A percentile compares a stretch with the other conserved stretches of the same genome.
These are phyloP conservation scores for Drosophila bocki DNA, from an alignment of 1,140 invertebrate species.

Conservation along the genomic window DNA sequence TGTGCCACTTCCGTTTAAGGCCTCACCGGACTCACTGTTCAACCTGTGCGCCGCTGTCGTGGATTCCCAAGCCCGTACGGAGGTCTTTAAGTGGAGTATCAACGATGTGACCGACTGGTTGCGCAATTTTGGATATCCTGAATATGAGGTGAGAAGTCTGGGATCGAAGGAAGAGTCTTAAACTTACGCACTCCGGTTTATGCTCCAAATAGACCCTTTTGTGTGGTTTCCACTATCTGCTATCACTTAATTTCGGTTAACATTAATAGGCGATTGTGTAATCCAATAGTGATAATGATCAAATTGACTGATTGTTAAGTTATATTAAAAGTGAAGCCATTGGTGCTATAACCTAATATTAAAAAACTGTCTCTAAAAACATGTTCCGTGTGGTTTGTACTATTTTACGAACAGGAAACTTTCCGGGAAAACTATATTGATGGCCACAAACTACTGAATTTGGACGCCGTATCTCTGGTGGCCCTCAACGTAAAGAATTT, in stretches of 20 bases:
- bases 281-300: background rate
- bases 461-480: slow-evolving; percentile 71
- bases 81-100: slow-evolving; percentile 75
- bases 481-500: slow-evolving; percentile 76
- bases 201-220: no score
- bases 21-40: slow-evolving; percentile 67
- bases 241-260: no score
- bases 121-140: slow-evolving; percentile 66
- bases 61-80: slow-evolving; percentile 63
- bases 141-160: slow-evolving; percentile 68
- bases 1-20: slow-evolving; percentile 64
- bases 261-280: no score
- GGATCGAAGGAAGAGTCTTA: no score
- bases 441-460: slow-evolving; percentile 69
- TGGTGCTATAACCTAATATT: background rate
- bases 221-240: no score
- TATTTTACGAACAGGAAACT: slow-evolving; percentile 56
- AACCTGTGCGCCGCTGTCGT: slow-evolving; percentile 62
- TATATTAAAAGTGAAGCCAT: background rate
- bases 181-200: no score
- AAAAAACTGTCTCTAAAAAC: no score
- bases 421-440: slow-evolving; percentile 76
- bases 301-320: background rate
- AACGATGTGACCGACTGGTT: slow-evolving; percentile 73
- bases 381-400: background rate